phyloP scores from a whole-genome alignment of 2,113 vertebrate species.

The Podiceps cristatus region DNA sequence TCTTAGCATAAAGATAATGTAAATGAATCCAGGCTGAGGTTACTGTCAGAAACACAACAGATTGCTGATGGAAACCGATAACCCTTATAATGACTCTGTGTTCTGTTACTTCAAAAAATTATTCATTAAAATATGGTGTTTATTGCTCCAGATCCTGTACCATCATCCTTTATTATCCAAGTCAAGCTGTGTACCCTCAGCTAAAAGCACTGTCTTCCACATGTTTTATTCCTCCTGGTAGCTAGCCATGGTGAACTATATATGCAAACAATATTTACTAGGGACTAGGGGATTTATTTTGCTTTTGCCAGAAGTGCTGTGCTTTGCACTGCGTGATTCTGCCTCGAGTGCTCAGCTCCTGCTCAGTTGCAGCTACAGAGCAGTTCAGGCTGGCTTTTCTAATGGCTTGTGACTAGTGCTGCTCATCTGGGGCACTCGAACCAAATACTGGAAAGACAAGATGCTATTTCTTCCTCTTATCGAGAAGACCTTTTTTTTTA shows the following conservation, averaged over 20 bases:
- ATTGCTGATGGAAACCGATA: conserved; percentile 25
- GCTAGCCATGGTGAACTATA: not conserved
- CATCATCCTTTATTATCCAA: conserved; percentile 22
- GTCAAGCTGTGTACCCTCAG: conserved; percentile 9
- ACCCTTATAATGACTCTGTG: not conserved
- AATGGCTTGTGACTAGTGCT: not conserved
- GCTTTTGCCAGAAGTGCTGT: not conserved
- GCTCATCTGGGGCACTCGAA: not conserved
- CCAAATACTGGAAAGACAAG: not conserved
- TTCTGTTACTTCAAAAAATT: conserved; percentile 7
- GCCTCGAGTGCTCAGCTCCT: not conserved
- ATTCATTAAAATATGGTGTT: conserved; percentile 32
- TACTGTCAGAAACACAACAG: conserved; percentile 3
- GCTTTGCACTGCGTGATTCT: not conserved
- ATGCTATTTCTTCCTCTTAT: not conserved
- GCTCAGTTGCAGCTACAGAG: not conserved
- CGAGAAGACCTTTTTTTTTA: not conserved
- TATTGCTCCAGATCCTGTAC: not conserved
- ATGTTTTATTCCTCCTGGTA: conserved; percentile 11
- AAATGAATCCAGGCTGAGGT: not conserved
- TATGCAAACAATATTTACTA: conserved; percentile 19
- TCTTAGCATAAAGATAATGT: not conserved
- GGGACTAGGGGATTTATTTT: conserved; percentile 4
- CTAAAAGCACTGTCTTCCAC: not conserved
- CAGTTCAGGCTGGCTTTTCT: not conserved